phyloP scores from a whole-genome alignment of 2,113 vertebrate genomes.

The Mixornis gularis region DNA sequence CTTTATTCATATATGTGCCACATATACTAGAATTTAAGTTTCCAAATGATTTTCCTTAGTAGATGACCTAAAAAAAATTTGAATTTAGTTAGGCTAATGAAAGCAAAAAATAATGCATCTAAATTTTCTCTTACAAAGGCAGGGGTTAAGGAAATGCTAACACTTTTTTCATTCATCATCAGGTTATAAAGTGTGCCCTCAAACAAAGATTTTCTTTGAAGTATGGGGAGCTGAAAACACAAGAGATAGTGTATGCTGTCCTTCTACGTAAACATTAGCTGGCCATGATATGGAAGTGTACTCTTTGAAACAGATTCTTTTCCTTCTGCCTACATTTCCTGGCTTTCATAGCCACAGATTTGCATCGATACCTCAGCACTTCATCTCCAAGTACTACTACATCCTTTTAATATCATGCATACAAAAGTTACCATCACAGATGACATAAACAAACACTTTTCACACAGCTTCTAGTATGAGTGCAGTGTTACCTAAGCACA shows the following conservation, averaged over 20 bases:
- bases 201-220: slow-evolving; percentile 67
- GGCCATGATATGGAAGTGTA: slow-evolving; percentile 38
- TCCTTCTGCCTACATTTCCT: slow-evolving; percentile 28
- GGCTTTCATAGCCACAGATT: not conserved
- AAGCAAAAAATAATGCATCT: slow-evolving; percentile 13
- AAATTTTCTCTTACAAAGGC: slow-evolving; percentile 2
- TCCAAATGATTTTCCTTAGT: not conserved
- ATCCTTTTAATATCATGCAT: not conserved
- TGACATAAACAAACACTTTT: not conserved
- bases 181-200: slow-evolving; percentile 52
- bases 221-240: slow-evolving; percentile 59
- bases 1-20: slow-evolving; percentile 18
- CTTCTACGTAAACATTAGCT: slow-evolving; percentile 57
- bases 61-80: not conserved
- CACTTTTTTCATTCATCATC: slow-evolving; percentile 49
- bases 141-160: slow-evolving; percentile 25
- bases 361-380: slow-evolving; percentile 3
- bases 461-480: not conserved
- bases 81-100: not conserved
- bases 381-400: not conserved
- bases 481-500: not conserved
- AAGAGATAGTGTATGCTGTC: slow-evolving; percentile 30
- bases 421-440: not conserved
- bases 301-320: slow-evolving; percentile 32
- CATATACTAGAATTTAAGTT: slow-evolving; percentile 14